Base-by-base conservation (phyloP, 2,113 vertebrate genomes). In the Poecilia latipinna region DNA sequence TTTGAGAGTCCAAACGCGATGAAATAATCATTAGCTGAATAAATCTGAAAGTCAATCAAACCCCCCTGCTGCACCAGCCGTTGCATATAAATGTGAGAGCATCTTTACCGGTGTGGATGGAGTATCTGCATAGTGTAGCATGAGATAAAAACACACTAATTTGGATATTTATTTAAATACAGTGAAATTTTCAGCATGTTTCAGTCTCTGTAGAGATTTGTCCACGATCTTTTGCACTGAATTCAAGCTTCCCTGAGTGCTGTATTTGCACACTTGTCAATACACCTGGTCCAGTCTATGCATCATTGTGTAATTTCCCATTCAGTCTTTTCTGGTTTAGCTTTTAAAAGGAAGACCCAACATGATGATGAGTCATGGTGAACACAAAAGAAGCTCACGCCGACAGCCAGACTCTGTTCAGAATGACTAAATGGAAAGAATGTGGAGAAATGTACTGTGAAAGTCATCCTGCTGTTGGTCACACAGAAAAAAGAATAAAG, bases 361-460 rank as follows among this genome's bases (percentile, higher is more conserved):
- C 70, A 77, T 77, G 64, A 72, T 24, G 70, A 64, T 84, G 79
- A 84, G 19, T 87, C 78, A 83, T 61, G 37, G 48, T 70, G 42
- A 62, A 79, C 63, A 74, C 73, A 75, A 65, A 74, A 51, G 72
- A 62, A 31, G 28, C 77, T 74, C 63, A 62, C 17, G 4, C 54
- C 65, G 67, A 66, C 37, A 35, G 32, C 24, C 44, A 44, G 39
- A 71, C 28, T 48, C 24, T 0, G 60, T 61, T 82, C 31, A 72
- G 39, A 79, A 62, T 35, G 76, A 70, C 31, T 26, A 48, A 61
- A 62, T 24, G 31, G 51, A 37, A 31, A 61, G 15, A 28, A 35
- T 32, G 57, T 12, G 42, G 54, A 29, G 22, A 44, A 39, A 66
- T 64, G 54, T 48, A 42, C 12, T 61, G 42, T 68, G 42, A 63